Conservation (phyloP, 2,888 invertebrate genomes). For the Xestia c-nigrum region DNA sequence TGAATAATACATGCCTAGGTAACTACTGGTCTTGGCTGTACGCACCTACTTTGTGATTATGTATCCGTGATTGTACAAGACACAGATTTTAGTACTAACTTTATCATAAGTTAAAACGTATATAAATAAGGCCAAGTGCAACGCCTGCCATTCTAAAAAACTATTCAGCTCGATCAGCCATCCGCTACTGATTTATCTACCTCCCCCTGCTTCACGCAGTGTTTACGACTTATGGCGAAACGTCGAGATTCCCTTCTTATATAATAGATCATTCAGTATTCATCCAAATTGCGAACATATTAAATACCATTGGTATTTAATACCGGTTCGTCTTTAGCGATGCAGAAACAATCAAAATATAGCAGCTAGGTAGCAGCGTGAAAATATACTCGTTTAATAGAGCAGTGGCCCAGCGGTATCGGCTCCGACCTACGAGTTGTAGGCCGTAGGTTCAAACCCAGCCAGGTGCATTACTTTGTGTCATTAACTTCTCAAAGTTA, state of each 20-base stretch:
- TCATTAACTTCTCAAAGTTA: not conserved
- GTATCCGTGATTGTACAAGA: not conserved
- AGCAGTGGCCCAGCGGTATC: not conserved
- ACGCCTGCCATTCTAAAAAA: not conserved
- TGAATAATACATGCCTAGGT: constrained; percentile 58
- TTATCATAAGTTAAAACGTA: not conserved
- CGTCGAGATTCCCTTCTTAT: not conserved
- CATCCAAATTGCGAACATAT: not conserved
- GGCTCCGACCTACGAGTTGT: not conserved
- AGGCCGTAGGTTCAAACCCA: not conserved
- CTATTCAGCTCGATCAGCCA: not conserved
- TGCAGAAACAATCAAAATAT: not conserved
- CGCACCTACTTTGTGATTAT: constrained; percentile 5
- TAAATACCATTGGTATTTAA: not conserved
- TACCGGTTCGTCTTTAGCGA: not conserved
- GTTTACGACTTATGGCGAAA: not conserved
- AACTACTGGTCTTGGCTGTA: constrained; percentile 26
- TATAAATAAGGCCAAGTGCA: not conserved
- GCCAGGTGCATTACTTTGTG: not conserved
- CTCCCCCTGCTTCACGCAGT: not conserved
- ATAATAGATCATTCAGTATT: not conserved
- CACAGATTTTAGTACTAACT: not conserved
- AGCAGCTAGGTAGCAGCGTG: not conserved
- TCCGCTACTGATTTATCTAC: not conserved
- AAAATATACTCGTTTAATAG: not conserved